Evolutionary conservation across 2,888 invertebrate species (phyloP).

Genomic region (Parnassius orleans): DNA sequence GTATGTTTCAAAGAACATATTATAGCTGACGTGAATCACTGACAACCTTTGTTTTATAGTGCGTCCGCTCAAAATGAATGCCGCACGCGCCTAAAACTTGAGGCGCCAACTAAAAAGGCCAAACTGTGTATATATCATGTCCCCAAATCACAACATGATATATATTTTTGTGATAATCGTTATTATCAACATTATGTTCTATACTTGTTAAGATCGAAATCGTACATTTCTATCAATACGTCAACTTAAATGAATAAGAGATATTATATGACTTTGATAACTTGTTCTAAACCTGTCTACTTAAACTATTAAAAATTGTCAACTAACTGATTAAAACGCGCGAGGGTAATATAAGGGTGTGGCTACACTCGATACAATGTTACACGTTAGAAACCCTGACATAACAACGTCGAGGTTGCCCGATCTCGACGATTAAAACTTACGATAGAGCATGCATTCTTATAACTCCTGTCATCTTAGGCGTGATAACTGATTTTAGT

Average conservation of each 20-base stretch:
- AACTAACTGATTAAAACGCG: constrained; percentile 1
- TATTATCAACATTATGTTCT: too few species aligned
- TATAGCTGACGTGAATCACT: too few species aligned
- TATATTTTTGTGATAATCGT: too few species aligned
- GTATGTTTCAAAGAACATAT: too few species aligned
- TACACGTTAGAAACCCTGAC: constrained; percentile 23
- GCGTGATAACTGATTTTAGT: background rate
- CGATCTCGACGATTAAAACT: background rate
- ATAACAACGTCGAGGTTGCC: constrained; percentile 16
- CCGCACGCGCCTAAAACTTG: too few species aligned
- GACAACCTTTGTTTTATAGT: too few species aligned
- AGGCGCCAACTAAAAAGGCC: too few species aligned
- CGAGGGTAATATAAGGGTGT: constrained; percentile 14
- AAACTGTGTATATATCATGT: too few species aligned
- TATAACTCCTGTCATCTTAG: background rate
- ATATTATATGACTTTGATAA: constrained; percentile 12
- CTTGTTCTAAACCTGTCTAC: constrained; percentile 14
- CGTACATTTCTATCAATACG: constrained; percentile 7
- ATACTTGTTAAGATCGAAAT: too few species aligned
- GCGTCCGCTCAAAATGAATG: too few species aligned
- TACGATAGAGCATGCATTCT: background rate
- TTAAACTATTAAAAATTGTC: constrained; percentile 18
- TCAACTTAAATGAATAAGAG: constrained; percentile 18
- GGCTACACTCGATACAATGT: constrained; percentile 16
- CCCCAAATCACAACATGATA: too few species aligned